Conservation (phyloP, 2,113 vertebrate species). For the Ornithorhynchus anatinus region DNA sequence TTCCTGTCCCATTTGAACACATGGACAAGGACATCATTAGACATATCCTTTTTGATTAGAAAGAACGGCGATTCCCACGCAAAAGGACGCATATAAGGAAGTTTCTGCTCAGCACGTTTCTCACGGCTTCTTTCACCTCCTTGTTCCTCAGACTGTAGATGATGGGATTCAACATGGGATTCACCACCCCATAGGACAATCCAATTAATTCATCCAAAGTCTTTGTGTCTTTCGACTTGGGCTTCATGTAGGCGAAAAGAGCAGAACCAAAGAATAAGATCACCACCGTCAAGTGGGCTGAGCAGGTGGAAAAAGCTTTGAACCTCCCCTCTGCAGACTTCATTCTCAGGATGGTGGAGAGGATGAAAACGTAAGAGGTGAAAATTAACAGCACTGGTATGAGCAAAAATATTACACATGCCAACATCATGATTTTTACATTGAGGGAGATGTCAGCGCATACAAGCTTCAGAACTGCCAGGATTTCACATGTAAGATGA, state of each 20-base stretch:
- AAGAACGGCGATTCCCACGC: no score
- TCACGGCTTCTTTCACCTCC: not conserved
- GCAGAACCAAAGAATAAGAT: slow-evolving; percentile 5
- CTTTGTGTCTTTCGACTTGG: not conserved
- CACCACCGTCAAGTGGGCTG: not conserved
- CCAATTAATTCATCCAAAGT: not conserved
- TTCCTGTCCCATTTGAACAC: no score
- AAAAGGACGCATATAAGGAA: no score
- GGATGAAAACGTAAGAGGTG: not conserved
- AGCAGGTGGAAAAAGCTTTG: not conserved
- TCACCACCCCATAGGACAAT: not conserved
- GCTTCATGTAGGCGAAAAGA: not conserved
- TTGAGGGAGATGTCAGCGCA: no score
- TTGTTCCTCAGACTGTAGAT: not conserved
- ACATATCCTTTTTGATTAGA: no score
- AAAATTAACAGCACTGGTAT: not conserved
- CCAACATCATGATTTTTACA: no score
- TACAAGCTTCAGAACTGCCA: no score
- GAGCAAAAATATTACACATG: no score
- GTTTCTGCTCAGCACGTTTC: slow-evolving; percentile 5
- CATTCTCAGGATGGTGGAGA: not conserved
- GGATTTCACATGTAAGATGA: no score
- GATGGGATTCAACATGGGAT: not conserved
- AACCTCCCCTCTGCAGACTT: not conserved
- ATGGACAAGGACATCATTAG: no score